Evolutionary conservation across 1,140 invertebrate species (phyloP).

Genomic region (Hyles euphorbiae): DNA sequence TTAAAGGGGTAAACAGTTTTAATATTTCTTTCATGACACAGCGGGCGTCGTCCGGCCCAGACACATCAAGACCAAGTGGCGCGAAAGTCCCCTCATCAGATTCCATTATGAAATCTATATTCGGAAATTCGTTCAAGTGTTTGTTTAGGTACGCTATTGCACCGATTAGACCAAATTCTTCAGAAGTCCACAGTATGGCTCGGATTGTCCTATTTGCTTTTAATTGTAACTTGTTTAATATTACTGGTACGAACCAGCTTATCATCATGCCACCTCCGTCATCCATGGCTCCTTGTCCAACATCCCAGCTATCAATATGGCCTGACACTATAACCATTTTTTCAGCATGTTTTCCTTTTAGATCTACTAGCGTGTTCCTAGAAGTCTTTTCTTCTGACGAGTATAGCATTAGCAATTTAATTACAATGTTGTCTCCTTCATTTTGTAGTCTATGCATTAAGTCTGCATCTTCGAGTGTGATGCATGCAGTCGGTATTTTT

Average conservation of each 20-base stretch:
- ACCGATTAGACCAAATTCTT: slow-evolving; percentile 85
- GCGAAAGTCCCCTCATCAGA: slow-evolving; percentile 89
- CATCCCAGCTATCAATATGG: slow-evolving; percentile 93
- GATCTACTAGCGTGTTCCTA: slow-evolving; percentile 84
- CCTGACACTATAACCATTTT: slow-evolving; percentile 87
- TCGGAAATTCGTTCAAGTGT: slow-evolving; percentile 77
- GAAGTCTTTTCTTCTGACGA: slow-evolving; percentile 75
- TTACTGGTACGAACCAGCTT: slow-evolving; percentile 84
- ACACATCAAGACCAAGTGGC: slow-evolving; percentile 81
- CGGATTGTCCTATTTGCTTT: slow-evolving; percentile 84
- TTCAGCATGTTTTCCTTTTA: slow-evolving; percentile 77
- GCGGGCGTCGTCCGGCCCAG: slow-evolving; percentile 73
- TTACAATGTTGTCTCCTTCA: slow-evolving; percentile 72
- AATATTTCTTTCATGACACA: slow-evolving; percentile 81
- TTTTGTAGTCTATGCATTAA: slow-evolving; percentile 81
- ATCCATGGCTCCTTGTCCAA: slow-evolving; percentile 92
- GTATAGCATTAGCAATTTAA: slow-evolving; percentile 65
- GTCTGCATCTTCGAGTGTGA: slow-evolving; percentile 88
- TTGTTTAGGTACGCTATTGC: slow-evolving; percentile 78
- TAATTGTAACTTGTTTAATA: slow-evolving; percentile 81
- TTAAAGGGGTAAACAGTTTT: slow-evolving; percentile 72
- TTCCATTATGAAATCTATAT: slow-evolving; percentile 83
- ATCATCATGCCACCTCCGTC: slow-evolving; percentile 90
- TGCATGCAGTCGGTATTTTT: slow-evolving; percentile 87
- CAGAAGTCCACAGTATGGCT: slow-evolving; percentile 88